Evolutionary conservation across 2,888 invertebrate genomes (phyloP).

Genomic region (Euclidia mi): DNA sequence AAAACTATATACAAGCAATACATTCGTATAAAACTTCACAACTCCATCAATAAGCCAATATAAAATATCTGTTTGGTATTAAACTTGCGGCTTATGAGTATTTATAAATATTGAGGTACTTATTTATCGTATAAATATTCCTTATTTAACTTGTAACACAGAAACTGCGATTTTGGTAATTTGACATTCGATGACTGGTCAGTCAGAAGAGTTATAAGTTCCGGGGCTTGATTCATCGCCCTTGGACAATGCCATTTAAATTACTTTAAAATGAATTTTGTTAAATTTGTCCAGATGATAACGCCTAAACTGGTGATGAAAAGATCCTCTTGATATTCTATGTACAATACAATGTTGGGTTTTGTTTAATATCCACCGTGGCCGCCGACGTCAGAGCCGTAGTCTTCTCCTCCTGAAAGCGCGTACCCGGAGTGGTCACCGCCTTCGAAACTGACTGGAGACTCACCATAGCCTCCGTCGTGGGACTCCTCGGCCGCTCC

Average conservation of each 20-base stretch:
- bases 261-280: too few relatives aligned
- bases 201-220: slow-evolving; percentile 16
- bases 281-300: too few relatives aligned
- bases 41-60: slow-evolving; percentile 12
- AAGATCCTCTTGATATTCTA: too few relatives aligned
- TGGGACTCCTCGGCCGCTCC: slow-evolving; percentile 82
- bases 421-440: slow-evolving; percentile 77
- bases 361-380: slow-evolving; percentile 65
- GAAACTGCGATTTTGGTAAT: not conserved
- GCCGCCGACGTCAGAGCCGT: slow-evolving; percentile 58
- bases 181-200: not conserved
- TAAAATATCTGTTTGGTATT: slow-evolving; percentile 1
- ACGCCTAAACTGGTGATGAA: too few relatives aligned
- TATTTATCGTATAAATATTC: slow-evolving; percentile 1
- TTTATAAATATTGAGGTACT: slow-evolving; percentile 14
- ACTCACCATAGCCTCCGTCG: slow-evolving; percentile 73
- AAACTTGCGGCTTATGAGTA: not conserved
- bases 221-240: too few relatives aligned
- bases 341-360: slow-evolving; percentile 30
- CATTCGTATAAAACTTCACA: slow-evolving; percentile 24
- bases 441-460: slow-evolving; percentile 82
- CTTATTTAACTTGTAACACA: slow-evolving; percentile 32
- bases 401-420: slow-evolving; percentile 71
- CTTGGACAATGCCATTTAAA: too few relatives aligned
- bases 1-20: slow-evolving; percentile 40